Conservation (phyloP, 2,797 vertebrate species). For the Iguana delicatissima region DNA sequence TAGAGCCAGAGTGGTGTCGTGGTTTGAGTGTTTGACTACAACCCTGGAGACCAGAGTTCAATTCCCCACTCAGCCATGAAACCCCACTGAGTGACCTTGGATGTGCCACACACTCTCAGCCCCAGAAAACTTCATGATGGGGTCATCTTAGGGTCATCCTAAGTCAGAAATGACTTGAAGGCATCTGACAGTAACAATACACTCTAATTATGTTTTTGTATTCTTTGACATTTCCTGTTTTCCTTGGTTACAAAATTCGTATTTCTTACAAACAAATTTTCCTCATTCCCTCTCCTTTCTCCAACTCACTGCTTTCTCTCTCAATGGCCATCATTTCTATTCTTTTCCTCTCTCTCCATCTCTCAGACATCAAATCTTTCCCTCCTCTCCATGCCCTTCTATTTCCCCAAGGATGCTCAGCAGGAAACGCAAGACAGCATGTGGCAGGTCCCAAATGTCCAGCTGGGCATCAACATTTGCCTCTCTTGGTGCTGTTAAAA, state of each 20-base stretch:
- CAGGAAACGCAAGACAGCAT: not conserved
- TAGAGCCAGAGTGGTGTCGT: too few relatives aligned
- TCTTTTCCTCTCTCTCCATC: not conserved
- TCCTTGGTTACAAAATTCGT: not conserved
- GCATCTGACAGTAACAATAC: too few relatives aligned
- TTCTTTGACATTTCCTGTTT: not conserved
- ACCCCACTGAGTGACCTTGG: too few relatives aligned
- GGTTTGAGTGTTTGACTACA: too few relatives aligned
- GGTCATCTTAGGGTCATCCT: too few relatives aligned
- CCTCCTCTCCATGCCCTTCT: constrained; percentile 3
- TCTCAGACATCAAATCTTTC: fast-evolving
- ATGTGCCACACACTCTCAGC: too few relatives aligned
- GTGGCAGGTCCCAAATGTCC: constrained; percentile 5
- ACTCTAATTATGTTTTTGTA: not conserved
- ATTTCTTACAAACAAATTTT: not conserved
- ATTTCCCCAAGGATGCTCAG: fast-evolving
- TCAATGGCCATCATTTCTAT: constrained; percentile 8
- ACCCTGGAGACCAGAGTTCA: too few relatives aligned
- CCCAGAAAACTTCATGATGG: too few relatives aligned
- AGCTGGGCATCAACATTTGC: constrained; percentile 10
- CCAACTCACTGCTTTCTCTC: not conserved
- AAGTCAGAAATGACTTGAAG: too few relatives aligned
- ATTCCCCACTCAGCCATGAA: too few relatives aligned
- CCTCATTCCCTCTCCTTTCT: not conserved
- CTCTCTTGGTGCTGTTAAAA: constrained; percentile 9